Conservation (phyloP, 1,140 invertebrate species). For the Calliphora vicina region DNA sequence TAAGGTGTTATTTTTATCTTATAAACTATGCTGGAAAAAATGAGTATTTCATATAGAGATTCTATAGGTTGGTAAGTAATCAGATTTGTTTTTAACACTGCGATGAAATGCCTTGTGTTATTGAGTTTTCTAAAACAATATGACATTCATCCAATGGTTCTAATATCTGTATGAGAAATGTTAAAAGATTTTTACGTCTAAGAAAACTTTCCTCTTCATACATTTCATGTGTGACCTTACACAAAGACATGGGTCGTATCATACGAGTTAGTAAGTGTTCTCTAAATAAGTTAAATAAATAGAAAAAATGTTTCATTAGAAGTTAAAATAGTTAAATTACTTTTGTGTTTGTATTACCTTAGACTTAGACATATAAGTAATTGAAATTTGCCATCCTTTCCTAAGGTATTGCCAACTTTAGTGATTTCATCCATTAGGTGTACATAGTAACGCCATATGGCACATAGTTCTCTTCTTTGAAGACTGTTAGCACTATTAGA, state of each 20-base stretch:
- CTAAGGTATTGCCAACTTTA: conserved; percentile 82
- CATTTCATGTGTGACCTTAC: conserved; percentile 88
- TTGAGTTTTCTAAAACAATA: conserved; percentile 90
- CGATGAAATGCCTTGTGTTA: conserved; percentile 89
- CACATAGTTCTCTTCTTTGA: conserved; percentile 70
- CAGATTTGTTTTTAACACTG: conserved; percentile 51
- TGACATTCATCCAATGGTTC: conserved; percentile 92
- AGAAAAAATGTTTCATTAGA: not conserved
- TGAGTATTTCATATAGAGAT: conserved; percentile 14
- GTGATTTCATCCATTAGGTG: conserved; percentile 86
- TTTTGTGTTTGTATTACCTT: conserved; percentile 52
- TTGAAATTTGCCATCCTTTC: conserved; percentile 98
- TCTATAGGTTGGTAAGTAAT: not conserved
- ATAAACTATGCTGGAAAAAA: not conserved
- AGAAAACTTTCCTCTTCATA: conserved; percentile 96
- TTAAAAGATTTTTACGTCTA: conserved; percentile 81
- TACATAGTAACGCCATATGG: conserved; percentile 79
- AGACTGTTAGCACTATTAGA: conserved; percentile 59
- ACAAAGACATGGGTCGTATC: conserved; percentile 84
- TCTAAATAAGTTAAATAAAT: conserved; percentile 66
- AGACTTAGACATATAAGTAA: conserved; percentile 90
- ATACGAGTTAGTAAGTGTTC: conserved; percentile 92
- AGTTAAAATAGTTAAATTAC: not conserved
- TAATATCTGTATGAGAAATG: conserved; percentile 91
- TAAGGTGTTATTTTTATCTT: not conserved